Evolutionary conservation across 2,888 invertebrate genomes (phyloP).

Genomic region (Cephus nigrinus): DNA sequence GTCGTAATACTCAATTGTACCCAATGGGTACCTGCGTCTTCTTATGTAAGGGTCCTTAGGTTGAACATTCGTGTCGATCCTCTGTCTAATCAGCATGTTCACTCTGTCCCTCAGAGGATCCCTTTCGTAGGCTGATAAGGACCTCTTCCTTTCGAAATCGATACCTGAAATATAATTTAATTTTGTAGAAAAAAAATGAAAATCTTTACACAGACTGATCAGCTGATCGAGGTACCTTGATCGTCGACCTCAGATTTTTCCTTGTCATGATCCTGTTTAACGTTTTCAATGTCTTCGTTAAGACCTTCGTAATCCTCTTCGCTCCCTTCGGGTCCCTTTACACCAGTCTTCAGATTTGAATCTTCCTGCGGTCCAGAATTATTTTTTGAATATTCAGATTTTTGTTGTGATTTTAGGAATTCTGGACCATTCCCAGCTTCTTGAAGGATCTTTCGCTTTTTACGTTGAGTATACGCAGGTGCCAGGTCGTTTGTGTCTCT

Average conservation of each 20-base stretch:
- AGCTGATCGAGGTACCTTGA: not conserved
- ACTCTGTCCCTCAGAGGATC: slow-evolving; percentile 32
- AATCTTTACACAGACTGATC: not conserved
- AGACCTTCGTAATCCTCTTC: slow-evolving; percentile 17
- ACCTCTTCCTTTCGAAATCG: slow-evolving; percentile 13
- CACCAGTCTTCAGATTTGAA: not conserved
- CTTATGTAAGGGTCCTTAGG: slow-evolving; percentile 5
- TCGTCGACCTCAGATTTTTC: slow-evolving; percentile 22
- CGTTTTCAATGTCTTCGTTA: slow-evolving; percentile 13
- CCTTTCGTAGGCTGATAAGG: not conserved
- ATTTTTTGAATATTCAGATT: not conserved
- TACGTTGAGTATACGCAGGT: not conserved
- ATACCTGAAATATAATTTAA: not conserved
- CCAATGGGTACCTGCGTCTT: slow-evolving; percentile 25
- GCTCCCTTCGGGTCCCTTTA: not conserved
- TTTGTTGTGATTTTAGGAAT: not conserved
- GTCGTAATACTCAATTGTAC: slow-evolving; percentile 49
- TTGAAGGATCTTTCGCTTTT: not conserved
- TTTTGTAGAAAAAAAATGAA: not conserved
- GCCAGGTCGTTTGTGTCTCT: not conserved
- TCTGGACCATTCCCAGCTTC: not conserved
- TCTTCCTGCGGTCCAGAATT: not conserved
- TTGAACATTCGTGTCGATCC: slow-evolving; percentile 23
- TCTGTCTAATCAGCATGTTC: slow-evolving; percentile 36
- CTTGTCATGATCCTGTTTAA: slow-evolving; percentile 5